A percentile compares a stretch with the other conserved stretches of the same genome.
These are phyloP conservation scores for Musca vetustissima DNA, from an alignment of 1,140 invertebrate genomes.

Conservation along the genomic window DNA sequence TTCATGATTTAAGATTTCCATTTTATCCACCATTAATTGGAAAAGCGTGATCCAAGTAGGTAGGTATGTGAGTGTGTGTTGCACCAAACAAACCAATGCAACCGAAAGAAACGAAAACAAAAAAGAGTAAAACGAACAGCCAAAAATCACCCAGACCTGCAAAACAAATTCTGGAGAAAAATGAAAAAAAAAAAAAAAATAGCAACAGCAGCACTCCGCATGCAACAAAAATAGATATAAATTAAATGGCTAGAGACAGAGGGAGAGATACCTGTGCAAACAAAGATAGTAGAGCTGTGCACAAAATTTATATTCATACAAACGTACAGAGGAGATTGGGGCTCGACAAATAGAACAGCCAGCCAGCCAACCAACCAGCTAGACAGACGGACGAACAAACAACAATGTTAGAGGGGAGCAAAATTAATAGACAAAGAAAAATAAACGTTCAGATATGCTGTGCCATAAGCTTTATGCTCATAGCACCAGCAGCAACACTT, in stretches of 20 bases:
- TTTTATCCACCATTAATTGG: slow-evolving; percentile 18
- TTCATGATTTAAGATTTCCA: slow-evolving; percentile 7
- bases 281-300: slow-evolving; percentile 7
- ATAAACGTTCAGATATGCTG: too few species aligned
- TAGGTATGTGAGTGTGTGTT: slow-evolving; percentile 1
- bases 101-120: not conserved
- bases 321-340: not conserved
- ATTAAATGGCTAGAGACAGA: too few species aligned
- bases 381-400: not conserved
- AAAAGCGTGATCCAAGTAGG: slow-evolving; percentile 9
- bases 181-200: not conserved
- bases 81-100: not conserved
- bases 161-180: not conserved
- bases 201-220: not conserved
- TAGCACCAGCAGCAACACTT: not conserved
- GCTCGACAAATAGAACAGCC: not conserved
- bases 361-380: not conserved
- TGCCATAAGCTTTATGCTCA: not conserved
- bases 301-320: too few species aligned
- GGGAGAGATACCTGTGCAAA: slow-evolving; percentile 22
- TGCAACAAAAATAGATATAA: slow-evolving; percentile 13
- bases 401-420: too few species aligned
- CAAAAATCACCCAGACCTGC: not conserved
- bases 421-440: too few species aligned
- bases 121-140: not conserved